Percentiles rank a stretch among this genome's conserved stretches.
Evolutionary conservation across 2,797 vertebrate species (phyloP).

Genomic region (Urosaurus nigricauda): DNA sequence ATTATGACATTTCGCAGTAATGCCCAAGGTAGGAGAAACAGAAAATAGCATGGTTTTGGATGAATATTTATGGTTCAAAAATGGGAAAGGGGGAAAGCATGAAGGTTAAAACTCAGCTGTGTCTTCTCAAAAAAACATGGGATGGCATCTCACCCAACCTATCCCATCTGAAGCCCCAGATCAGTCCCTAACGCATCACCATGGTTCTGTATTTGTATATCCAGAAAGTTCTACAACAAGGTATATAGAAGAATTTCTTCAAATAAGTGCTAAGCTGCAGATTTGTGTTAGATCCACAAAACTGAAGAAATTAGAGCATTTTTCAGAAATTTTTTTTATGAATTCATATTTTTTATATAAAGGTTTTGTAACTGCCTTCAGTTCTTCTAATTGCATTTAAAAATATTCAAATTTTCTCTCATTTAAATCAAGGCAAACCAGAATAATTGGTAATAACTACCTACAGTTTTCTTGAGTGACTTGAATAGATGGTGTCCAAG

Average conservation of each 20-base stretch:
- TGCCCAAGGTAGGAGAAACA: not conserved
- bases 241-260: not conserved
- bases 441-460: not conserved
- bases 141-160: not conserved
- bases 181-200: not conserved
- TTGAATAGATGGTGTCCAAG: not conserved
- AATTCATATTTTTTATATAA: not conserved
- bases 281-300: not conserved
- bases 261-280: not conserved
- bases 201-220: not conserved
- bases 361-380: not conserved
- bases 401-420: not conserved
- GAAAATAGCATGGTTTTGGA: not conserved
- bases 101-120: not conserved
- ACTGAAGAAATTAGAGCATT: not conserved
- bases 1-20: not conserved
- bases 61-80: not conserved
- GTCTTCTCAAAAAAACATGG: not conserved
- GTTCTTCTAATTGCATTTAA: not conserved
- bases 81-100: not conserved
- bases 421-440: not conserved
- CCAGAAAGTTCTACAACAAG: not conserved
- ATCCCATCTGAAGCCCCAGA: too few relatives aligned
- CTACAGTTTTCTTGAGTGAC: not conserved
- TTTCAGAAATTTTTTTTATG: not conserved